phyloP scores from a whole-genome alignment of 1,140 invertebrate species.

The Tetraneura akinire region DNA sequence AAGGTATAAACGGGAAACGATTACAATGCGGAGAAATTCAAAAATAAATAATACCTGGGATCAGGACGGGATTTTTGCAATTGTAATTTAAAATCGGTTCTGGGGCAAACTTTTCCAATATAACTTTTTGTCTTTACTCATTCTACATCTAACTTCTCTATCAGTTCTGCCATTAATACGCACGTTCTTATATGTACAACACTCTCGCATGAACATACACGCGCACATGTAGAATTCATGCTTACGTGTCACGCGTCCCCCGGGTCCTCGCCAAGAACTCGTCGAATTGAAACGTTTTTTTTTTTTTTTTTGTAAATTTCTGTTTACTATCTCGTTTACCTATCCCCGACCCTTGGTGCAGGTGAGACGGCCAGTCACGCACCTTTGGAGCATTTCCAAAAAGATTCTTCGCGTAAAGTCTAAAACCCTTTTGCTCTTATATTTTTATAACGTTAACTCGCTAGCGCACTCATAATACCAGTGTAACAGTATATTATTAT shows the following conservation, averaged over 20 bases:
- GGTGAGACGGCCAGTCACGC: conserved; percentile 30
- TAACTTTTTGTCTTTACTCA: conserved; percentile 32
- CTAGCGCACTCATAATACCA: too few relatives aligned
- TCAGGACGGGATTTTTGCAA: conserved; percentile 1
- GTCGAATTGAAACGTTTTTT: conserved; percentile 41
- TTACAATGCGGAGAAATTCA: background rate
- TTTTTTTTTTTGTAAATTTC: conserved; percentile 15
- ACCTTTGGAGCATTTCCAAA: conserved; percentile 19
- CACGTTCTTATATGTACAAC: background rate
- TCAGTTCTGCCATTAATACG: background rate
- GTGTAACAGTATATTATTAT: too few relatives aligned
- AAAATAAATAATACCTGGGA: conserved; percentile 12
- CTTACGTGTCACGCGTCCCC: conserved; percentile 33
- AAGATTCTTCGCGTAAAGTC: conserved; percentile 17
- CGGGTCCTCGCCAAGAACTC: conserved; percentile 27
- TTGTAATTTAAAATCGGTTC: conserved; percentile 46
- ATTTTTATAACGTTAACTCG: conserved; percentile 25
- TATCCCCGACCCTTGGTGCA: background rate
- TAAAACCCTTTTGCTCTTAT: conserved; percentile 36
- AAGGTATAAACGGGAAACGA: background rate
- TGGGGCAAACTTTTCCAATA: conserved; percentile 46
- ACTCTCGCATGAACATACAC: too few relatives aligned
- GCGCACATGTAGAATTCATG: too few relatives aligned
- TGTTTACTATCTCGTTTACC: conserved; percentile 37
- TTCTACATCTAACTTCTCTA: background rate